Evolutionary conservation across 2,113 vertebrate species (phyloP).

Genomic region (Thomomys bottae): DNA sequence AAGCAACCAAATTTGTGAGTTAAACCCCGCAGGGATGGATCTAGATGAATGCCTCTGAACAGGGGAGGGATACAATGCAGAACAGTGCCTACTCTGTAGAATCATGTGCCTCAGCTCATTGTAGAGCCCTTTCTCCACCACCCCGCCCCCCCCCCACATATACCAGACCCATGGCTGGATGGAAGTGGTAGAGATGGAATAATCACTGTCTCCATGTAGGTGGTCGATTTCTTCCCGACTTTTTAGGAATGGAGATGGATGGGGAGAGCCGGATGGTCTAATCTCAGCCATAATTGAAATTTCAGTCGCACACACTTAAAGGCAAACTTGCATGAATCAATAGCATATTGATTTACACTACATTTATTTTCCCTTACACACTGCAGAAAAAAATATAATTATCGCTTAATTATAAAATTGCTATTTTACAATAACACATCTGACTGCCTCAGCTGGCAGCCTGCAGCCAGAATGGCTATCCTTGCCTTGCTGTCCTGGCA

Average conservation of each 20-base stretch:
- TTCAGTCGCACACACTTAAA: constrained; percentile 75
- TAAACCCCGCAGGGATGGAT: fast-evolving
- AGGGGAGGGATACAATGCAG: not conserved
- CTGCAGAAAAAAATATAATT: constrained; percentile 82
- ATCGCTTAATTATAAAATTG: constrained; percentile 85
- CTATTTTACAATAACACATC: constrained; percentile 77
- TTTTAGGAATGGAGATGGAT: constrained; percentile 50
- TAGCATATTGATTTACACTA: constrained; percentile 83
- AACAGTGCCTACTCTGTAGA: not conserved
- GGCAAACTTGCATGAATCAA: constrained; percentile 82
- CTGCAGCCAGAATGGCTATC: not conserved
- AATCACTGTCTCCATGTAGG: not conserved
- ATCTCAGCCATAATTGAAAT: constrained; percentile 81
- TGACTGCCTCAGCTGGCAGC: constrained; percentile 65
- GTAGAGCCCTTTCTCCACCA: too few relatives aligned
- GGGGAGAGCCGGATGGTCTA: constrained; percentile 27
- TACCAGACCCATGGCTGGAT: not conserved
- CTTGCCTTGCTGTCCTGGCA: not conserved
- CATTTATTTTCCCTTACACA: constrained; percentile 83
- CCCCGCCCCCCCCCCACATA: not conserved
- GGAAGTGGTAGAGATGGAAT: not conserved
- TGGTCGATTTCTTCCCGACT: constrained; percentile 47
- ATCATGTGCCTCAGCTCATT: not conserved
- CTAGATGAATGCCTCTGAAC: not conserved
- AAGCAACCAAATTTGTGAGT: not conserved